Evolutionary conservation across 1,140 invertebrate genomes (phyloP), one percentile per base, ranked within the genome.

Genomic region (Nautilus pompilius): DNA sequence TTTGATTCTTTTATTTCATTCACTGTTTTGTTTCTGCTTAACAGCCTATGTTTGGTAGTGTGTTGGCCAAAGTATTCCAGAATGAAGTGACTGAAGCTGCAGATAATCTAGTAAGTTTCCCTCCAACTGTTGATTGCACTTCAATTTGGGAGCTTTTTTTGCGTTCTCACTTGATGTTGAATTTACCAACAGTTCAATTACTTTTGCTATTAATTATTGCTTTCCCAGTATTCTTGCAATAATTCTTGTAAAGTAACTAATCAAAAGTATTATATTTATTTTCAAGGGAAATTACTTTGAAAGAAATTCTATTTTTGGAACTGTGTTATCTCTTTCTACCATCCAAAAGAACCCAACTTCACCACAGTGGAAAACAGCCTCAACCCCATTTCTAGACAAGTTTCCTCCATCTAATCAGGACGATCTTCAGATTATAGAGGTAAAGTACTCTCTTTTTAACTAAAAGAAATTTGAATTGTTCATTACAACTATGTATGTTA

Each of bases 211-310:
- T 60, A 4, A 62, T 48, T 51, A 46, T 41, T 6, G 17, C 30
- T 62, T 13, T 13, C 10, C 24, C 20, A 26, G 24, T 30, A 2
- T 28, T 13, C 32, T 22, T 33, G n/a, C 33, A 15, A 2, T 54
- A 20, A 8, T 10, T 29, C 5, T n/a, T 17, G 2, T 15, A 15
- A 20, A 49, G 15, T n/a, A 26, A 20, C 22, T 29, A 29, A 4
- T 2, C 1, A n/a, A 51, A 3, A 22, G 17, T 5, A 28, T 59
- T 49, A 3, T 28, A 17, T 36, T 34, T 28, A 20, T 64, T 32
- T 57, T 33, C 36, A 49, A 68, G 66, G 66, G 62, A 17, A 65
- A 60, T 34, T 65, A 53, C 24, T 68, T 68, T 57, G 62, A 68
- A 30, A 56, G 59, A 8, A 8, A 57, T 8, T 58, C 66, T 5